Percentiles rank a stretch among this genome's conserved stretches.
Evolutionary conservation across 2,888 invertebrate genomes (phyloP).

Genomic region (Philereme vetulata): DNA sequence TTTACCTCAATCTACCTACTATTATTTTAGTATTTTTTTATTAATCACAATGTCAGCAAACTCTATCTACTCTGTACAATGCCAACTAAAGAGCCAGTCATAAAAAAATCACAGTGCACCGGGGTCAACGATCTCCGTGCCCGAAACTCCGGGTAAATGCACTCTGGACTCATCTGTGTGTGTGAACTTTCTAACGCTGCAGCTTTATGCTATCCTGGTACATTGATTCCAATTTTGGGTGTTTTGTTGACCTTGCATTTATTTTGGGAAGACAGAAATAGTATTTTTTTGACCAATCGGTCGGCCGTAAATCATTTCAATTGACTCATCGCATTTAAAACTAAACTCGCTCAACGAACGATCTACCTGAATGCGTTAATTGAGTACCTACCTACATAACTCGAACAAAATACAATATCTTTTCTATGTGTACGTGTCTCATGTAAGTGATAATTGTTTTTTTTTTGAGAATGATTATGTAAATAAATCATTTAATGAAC

Average conservation of each 20-base stretch:
- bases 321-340: too few species aligned
- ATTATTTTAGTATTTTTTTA: too few species aligned
- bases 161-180: conserved; percentile 54
- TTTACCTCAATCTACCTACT: too few species aligned
- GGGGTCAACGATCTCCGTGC: conserved; percentile 56
- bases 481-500: too few species aligned
- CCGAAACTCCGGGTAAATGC: conserved; percentile 67
- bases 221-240: conserved; percentile 36
- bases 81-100: conserved; percentile 47
- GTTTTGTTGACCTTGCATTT: conserved; percentile 35
- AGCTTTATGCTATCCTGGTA: conserved; percentile 40
- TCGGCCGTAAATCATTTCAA: too few species aligned
- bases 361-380: too few species aligned
- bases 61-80: conserved; percentile 34
- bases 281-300: background rate
- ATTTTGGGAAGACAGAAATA: conserved; percentile 17
- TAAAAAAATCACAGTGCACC: conserved; percentile 67
- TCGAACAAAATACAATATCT: too few species aligned
- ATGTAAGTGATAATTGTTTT: too few species aligned
- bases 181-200: conserved; percentile 43
- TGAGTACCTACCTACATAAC: too few species aligned
- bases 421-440: too few species aligned
- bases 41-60: background rate
- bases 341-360: too few species aligned
- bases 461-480: too few species aligned